Base-by-base conservation (phyloP, 1,140 invertebrate genomes). In the Drosophila bipectinata region DNA sequence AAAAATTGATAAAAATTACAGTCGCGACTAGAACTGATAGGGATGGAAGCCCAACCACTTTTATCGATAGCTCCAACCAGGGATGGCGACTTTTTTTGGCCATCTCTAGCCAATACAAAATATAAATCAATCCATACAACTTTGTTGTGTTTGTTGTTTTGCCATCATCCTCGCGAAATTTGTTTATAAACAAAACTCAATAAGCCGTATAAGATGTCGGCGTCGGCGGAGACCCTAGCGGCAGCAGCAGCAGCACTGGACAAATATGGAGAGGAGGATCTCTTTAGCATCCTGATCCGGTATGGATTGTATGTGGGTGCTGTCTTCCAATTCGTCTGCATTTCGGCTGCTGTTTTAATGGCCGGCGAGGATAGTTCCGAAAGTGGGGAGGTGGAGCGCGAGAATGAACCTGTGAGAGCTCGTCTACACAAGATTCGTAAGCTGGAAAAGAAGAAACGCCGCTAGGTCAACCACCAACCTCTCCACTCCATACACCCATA, bases 401-500 rank as follows among this genome's bases (percentile, higher is more conserved):
- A 72, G 14, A 51, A 59, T 44, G 78, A 63, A 15, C 77, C 64
- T 48, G 63, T 68, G 7, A 55, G 66, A 34, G 51, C 87, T 2
- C 79, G 90, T 4, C 56, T 90, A n/a, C 90, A 91, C 47, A 91
- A 91, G 66, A 71, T 91, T 28, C 79, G 90, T 3, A 91, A 91
- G 44, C 68, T 85, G 45, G 90, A 91, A 52, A 91, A 91, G 56
- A 91, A 91, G 59, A 91, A 91, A 47, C 75, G 90, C 7, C 90
- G 90, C 55, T 91, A 90, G 64, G 32, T 61, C 12, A 3, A 34
- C 30, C 52, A n/a, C 4, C 37, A 18, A 69, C 26, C 21, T 18
- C 18, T 18, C 18, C 14, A 45, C 24, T 26, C 24, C 6, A 5
- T 18, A 18, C 18, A 61, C 18, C 21, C n/a, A 4, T 55, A 68